Evolutionary conservation across 2,797 vertebrate genomes (phyloP).

Genomic region (Paratrypauchen microcephalus): DNA sequence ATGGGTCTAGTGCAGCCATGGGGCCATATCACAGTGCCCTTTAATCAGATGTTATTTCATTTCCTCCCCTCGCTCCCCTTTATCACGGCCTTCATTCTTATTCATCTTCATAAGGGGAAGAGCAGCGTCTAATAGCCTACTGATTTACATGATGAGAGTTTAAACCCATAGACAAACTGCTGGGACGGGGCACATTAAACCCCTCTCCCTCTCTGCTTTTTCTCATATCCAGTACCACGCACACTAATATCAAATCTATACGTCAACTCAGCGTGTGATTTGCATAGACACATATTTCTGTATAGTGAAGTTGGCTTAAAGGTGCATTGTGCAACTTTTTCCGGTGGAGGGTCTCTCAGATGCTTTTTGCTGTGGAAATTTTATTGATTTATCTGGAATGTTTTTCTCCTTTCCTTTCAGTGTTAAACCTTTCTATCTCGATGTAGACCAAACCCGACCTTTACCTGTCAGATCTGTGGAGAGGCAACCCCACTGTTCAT

Average conservation of each 20-base stretch:
- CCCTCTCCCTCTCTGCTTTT: slow-evolving; percentile 4
- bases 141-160: slow-evolving; percentile 69
- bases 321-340: background rate
- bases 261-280: background rate
- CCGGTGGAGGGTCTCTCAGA: no score
- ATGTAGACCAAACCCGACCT: no score
- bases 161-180: slow-evolving; percentile 49
- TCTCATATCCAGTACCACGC: background rate
- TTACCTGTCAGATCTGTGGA: no score
- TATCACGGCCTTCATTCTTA: slow-evolving; percentile 52
- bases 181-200: slow-evolving; percentile 22
- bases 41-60: slow-evolving; percentile 64
- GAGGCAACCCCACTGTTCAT: no score
- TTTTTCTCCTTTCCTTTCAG: no score
- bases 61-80: slow-evolving; percentile 49
- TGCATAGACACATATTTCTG: background rate
- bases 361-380: no score
- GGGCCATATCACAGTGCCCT: slow-evolving; percentile 36
- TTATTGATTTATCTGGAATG: no score
- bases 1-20: slow-evolving; percentile 38
- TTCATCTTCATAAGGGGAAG: slow-evolving; percentile 65
- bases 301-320: background rate
- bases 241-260: slow-evolving; percentile 1
- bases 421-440: no score
- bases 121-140: slow-evolving; percentile 56